Percentiles rank a stretch among this genome's conserved stretches.
phyloP scores from a whole-genome alignment of 2,888 invertebrate genomes.

The Tuberolachnus salignus region DNA sequence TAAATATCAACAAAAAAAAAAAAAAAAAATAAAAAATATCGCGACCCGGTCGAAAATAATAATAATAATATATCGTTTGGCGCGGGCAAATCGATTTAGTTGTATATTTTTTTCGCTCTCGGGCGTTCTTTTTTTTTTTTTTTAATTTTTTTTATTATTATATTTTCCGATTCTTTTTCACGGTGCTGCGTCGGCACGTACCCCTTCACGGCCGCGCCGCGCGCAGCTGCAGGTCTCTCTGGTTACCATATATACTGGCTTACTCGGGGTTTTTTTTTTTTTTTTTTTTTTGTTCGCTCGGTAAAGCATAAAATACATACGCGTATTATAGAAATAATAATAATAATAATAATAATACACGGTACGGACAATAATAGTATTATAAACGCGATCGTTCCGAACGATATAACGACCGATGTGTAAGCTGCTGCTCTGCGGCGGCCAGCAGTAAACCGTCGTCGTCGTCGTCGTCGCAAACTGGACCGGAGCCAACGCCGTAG shows the following conservation, averaged over 20 bases:
- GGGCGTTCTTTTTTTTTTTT: too few relatives aligned
- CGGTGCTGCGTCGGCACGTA: background rate
- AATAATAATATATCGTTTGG: slow-evolving; percentile 28
- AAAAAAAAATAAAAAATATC: background rate
- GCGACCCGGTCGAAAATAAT: background rate
- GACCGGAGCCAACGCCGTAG: slow-evolving; percentile 20
- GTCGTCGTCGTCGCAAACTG: slow-evolving; percentile 10
- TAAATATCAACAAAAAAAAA: background rate
- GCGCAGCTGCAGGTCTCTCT: background rate
- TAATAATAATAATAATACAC: too few relatives aligned
- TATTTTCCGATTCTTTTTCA: background rate
- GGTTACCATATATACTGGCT: too few relatives aligned
- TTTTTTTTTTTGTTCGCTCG: background rate
- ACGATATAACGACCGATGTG: background rate
- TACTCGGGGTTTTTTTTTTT: too few relatives aligned
- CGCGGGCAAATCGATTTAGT: slow-evolving; percentile 17
- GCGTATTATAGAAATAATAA: background rate
- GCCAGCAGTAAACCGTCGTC: background rate
- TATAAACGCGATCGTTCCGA: background rate
- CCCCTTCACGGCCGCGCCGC: background rate
- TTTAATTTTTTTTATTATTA: background rate
- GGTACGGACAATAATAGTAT: too few relatives aligned
- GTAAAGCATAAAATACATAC: background rate
- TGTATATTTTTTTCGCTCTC: background rate
- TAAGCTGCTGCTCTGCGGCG: too few relatives aligned